Base-by-base conservation (phyloP, 2,888 invertebrate species). In the Germaria angustata region DNA sequence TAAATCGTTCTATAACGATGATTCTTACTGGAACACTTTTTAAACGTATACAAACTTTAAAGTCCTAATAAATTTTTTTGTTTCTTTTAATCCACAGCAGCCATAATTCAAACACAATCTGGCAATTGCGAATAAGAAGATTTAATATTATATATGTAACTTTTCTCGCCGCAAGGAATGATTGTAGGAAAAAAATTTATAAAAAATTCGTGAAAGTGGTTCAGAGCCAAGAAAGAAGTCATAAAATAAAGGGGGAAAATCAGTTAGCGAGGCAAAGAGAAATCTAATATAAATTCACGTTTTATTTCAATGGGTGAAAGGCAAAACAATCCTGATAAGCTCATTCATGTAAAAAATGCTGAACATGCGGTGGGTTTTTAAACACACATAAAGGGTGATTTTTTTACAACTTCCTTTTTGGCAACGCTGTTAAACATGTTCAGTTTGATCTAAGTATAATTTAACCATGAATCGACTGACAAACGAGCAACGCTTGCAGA, bases 291-390 rank as follows among this genome's bases (percentile, higher is more conserved):
- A 65, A 65, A 71, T 20, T 71, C 17, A 46, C 44, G 57, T 46
- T 78, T 55, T 39, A 78, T 69, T 78, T 78, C 71, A 78, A 20
- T 78, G 63, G 78, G 78, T 78, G 78, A 78, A 78, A 71, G 78
- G 63, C 78, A 65, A 36, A 24, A 22, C n/a, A 22, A 15, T 39
- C 32, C 44, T 28, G 4, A 28, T 28, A 28, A 3, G 28, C 6
- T 28, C 28, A 28, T 3, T 28, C n/a, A n/a, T n/a, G n/a, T n/a
- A n/a, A n/a, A n/a, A n/a, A 28, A 28, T 15, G 20, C 13, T 15
- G 1, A 65, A 13, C 20, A 34, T 13, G 17, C 15, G 13, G 13
- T 22, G n/a, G 15, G 2, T 7, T 32, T 28, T 28, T 28, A 28
- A 6, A 28, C 28, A 28, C 28, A 28, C 28, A 63, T 11, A n/a